A percentile compares a stretch with the other conserved stretches of the same genome.
These are phyloP conservation scores for Plemyria rubiginata DNA, from an alignment of 2,888 invertebrate genomes.

Conservation along the genomic window DNA sequence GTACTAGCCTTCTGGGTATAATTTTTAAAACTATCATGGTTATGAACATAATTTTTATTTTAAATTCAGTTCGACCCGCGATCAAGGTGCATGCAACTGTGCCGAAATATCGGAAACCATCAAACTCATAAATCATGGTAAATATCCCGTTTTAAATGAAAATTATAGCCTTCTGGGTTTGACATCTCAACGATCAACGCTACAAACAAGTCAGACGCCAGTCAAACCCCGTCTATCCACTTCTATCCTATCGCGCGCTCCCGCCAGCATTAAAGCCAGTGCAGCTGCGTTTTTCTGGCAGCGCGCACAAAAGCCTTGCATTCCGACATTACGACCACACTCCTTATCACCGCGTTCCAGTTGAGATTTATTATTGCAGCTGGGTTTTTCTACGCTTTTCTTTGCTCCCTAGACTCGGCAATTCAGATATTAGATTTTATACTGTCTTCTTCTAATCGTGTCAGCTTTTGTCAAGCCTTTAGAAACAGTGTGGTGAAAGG, in stretches of 20 bases:
- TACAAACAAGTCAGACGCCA: neutral
- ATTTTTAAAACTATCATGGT: too few species aligned
- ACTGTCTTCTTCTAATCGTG: neutral
- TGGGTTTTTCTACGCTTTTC: slow-evolving; percentile 9
- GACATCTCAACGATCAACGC: too few species aligned
- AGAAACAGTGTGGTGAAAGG: too few species aligned
- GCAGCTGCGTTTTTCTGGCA: slow-evolving; percentile 29
- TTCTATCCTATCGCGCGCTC: neutral
- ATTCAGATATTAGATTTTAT: neutral
- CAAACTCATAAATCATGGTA: too few species aligned
- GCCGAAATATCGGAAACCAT: too few species aligned
- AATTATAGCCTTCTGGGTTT: too few species aligned
- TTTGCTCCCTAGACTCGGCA: neutral
- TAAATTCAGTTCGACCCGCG: too few species aligned
- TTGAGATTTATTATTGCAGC: slow-evolving; percentile 47
- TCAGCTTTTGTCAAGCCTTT: too few species aligned
- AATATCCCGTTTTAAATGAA: too few species aligned
- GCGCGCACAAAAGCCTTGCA: slow-evolving; percentile 38
- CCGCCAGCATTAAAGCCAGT: slow-evolving; percentile 11
- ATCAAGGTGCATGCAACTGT: too few species aligned
- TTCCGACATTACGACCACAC: slow-evolving; percentile 45
- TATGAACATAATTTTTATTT: too few species aligned
- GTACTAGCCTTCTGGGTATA: too few species aligned
- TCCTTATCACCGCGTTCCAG: slow-evolving; percentile 54
- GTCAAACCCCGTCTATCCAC: neutral